Evolutionary conservation across 2,797 vertebrate genomes (phyloP).

Genomic region (Synanceia verrucosa): DNA sequence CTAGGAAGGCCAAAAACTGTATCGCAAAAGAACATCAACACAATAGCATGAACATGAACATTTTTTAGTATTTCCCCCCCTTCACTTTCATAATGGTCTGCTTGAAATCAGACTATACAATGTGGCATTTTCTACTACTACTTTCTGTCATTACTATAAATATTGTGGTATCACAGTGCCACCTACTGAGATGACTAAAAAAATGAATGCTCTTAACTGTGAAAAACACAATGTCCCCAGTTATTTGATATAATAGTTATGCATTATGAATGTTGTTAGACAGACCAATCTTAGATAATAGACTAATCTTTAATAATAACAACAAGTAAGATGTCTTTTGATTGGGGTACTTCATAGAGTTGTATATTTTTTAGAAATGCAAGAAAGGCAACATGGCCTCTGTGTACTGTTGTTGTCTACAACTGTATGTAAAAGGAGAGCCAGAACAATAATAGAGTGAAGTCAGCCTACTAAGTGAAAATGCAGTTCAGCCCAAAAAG

Average conservation of each 20-base stretch:
- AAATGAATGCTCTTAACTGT: neutral
- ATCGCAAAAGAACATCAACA: constrained; percentile 18
- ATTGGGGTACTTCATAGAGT: too few relatives aligned
- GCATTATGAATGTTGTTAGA: neutral
- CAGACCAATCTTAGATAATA: neutral
- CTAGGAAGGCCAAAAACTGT: constrained; percentile 8
- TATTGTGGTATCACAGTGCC: constrained; percentile 65
- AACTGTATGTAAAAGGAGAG: neutral
- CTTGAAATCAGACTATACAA: constrained; percentile 19
- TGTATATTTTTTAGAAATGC: neutral
- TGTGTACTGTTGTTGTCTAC: neutral
- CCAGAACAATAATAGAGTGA: neutral
- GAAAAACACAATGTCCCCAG: neutral
- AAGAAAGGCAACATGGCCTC: neutral
- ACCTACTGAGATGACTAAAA: constrained; percentile 62
- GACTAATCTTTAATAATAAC: too few relatives aligned
- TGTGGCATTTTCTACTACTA: constrained; percentile 19
- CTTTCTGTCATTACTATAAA: neutral
- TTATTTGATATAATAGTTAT: neutral
- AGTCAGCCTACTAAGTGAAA: neutral
- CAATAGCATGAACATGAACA: constrained; percentile 11
- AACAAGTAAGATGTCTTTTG: constrained; percentile 16
- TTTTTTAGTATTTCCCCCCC: too few relatives aligned
- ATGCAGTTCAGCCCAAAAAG: neutral
- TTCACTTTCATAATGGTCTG: constrained; percentile 14